Evolutionary conservation across 2,797 vertebrate species (phyloP), one percentile per base, ranked within the genome.

Genomic region (Anolis apletophallus): DNA sequence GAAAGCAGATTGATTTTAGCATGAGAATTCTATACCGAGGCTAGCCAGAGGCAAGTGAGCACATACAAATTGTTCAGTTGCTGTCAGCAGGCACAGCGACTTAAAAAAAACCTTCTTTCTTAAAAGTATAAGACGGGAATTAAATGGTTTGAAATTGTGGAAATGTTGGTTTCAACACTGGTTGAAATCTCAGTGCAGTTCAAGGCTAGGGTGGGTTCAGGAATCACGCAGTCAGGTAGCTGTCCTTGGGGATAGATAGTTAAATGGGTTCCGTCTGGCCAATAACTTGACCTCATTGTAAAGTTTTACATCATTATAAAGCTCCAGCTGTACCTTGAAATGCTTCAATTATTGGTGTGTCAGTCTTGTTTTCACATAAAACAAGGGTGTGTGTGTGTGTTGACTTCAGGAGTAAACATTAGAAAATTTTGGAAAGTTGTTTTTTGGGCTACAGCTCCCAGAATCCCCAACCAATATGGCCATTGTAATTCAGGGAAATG

Each of bases 1-100:
- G 92, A 85, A 94, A 94, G 85, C 87, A 90, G 90, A 90, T 88
- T 85, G 90, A 92, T 94, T 95, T 64, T 93, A 92, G 91, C 86
- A 84, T 83, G 73, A 93, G 94, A 94, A 91, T 78, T 73, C 89
- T 84, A 16, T 12, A 71, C 87, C 88, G 91, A 94, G 87, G 91
- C 92, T 91, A 93, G 52, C 90, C 93, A 89, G 89, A 89, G 90
- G 36, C 86, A 89, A 64, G 81, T 59, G 81, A 84, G 73, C 83
- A 89, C 85, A 59, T 64, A 91, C 80, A 91, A 93, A 94, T 90
- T 79, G 0, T 75, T 89, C 87, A 90, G 90, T 91, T 90, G 14
- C n/a, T 61, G 83, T 93, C 86, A 91, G 90, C 78, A 87, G 59
- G 46, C 32, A 14, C n/a, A 83, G 86, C 0, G 0, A 61, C 59